These are phyloP conservation scores for Euschistus heros DNA, from an alignment of 1,140 invertebrate species.

Conservation along the genomic window DNA sequence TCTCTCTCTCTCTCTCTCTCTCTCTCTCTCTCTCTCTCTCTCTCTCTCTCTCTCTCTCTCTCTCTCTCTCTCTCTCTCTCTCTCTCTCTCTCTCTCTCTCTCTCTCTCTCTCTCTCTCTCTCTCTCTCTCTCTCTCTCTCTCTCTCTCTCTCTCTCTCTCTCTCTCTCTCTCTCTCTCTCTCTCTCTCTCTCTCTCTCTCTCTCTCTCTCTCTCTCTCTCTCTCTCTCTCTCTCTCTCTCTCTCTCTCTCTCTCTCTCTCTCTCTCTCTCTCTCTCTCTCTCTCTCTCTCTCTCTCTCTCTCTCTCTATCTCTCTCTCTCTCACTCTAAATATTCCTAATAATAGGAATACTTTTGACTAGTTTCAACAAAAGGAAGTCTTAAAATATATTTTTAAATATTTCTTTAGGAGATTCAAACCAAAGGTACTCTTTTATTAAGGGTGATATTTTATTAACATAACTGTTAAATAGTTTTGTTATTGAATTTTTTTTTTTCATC, in stretches of 20 bases:
- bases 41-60: constrained; percentile 18
- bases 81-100: constrained; percentile 26
- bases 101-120: constrained; percentile 24
- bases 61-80: constrained; percentile 25
- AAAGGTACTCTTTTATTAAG: too few species aligned
- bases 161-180: constrained; percentile 18
- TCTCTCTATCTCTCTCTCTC: constrained; percentile 2
- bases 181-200: constrained; percentile 18
- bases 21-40: constrained; percentile 20
- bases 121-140: too few species aligned
- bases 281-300: constrained; percentile 11
- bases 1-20: constrained; percentile 22
- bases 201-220: constrained; percentile 11
- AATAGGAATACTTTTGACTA: too few species aligned
- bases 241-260: constrained; percentile 11
- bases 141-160: constrained; percentile 14
- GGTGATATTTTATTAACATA: too few species aligned
- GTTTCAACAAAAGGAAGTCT: too few species aligned
- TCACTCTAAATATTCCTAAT: too few species aligned
- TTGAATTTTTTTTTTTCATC: too few species aligned
- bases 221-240: constrained; percentile 15
- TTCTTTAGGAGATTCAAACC: too few species aligned
- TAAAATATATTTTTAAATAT: too few species aligned
- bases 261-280: constrained; percentile 17
- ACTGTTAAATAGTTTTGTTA: too few species aligned